Conservation (phyloP, 2,888 invertebrate genomes). For the Microctonus hyperodae region DNA sequence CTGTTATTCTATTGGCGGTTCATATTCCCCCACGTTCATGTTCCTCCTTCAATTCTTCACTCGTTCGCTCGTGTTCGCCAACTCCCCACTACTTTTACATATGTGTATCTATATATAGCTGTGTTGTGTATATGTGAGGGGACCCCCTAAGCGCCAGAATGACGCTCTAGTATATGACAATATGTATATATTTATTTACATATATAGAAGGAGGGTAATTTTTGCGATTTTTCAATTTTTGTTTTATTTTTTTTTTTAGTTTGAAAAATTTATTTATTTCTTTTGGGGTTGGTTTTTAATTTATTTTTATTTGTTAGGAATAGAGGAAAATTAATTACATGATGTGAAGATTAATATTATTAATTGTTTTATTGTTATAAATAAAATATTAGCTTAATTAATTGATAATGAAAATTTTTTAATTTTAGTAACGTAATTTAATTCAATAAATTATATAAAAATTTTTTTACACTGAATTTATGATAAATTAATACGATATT, state of each 20-base stretch:
- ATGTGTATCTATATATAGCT: neutral
- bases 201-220: neutral
- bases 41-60: constrained; percentile 36
- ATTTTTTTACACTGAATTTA: no score
- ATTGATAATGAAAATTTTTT: no score
- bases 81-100: neutral
- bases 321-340: neutral
- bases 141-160: constrained; percentile 3
- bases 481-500: no score
- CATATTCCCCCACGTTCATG: constrained; percentile 44
- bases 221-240: neutral
- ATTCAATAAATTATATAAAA: no score
- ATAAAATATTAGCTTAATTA: no score
- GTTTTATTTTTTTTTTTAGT: no score
- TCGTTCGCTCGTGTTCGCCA: constrained; percentile 15
- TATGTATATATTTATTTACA: neutral
- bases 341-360: no score
- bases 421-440: no score
- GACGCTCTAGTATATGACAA: neutral
- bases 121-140: neutral
- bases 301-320: neutral
- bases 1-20: constrained; percentile 59
- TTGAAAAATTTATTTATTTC: neutral
- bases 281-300: neutral
- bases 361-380: no score